phyloP scores from a whole-genome alignment of 2,888 invertebrate species.

The Sinelater perroti region DNA sequence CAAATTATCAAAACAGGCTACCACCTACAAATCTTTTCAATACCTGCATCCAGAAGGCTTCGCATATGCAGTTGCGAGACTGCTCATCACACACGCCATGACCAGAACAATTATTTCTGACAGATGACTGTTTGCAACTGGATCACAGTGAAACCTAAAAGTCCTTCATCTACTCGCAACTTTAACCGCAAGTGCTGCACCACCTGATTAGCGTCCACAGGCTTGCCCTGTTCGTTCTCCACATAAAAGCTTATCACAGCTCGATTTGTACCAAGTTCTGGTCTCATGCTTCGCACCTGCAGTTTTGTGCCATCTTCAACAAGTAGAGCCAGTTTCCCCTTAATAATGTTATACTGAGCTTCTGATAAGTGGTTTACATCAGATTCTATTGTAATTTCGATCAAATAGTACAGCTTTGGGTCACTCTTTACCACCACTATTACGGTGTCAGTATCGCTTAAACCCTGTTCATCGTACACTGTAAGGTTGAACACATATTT shows the following conservation, averaged over 20 bases:
- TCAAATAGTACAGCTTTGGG: conserved; percentile 76
- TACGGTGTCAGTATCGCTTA: conserved; percentile 82
- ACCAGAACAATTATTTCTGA: conserved; percentile 91
- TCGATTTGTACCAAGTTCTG: conserved; percentile 63
- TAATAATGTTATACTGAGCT: conserved; percentile 77
- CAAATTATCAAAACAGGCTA: conserved; percentile 8
- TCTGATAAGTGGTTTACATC: conserved; percentile 74
- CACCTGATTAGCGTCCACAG: conserved; percentile 70
- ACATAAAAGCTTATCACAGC: conserved; percentile 63
- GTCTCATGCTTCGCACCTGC: conserved; percentile 60
- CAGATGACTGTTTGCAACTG: conserved; percentile 86
- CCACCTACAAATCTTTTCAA: too few relatives aligned
- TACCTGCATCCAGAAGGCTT: conserved; percentile 94
- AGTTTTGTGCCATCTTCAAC: conserved; percentile 77
- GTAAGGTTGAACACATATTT: conserved; percentile 88
- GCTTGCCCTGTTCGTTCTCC: conserved; percentile 56
- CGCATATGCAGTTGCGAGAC: conserved; percentile 86
- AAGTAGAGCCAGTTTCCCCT: conserved; percentile 82
- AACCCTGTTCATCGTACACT: conserved; percentile 91
- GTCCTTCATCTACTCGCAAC: conserved; percentile 73
- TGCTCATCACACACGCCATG: conserved; percentile 90
- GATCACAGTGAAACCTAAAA: conserved; percentile 75
- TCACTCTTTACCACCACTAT: conserved; percentile 84
- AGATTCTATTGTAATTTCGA: conserved; percentile 83
- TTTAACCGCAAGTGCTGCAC: conserved; percentile 74